Base-by-base conservation (phyloP, 2,797 vertebrate species). In the Acomys russatus region DNA sequence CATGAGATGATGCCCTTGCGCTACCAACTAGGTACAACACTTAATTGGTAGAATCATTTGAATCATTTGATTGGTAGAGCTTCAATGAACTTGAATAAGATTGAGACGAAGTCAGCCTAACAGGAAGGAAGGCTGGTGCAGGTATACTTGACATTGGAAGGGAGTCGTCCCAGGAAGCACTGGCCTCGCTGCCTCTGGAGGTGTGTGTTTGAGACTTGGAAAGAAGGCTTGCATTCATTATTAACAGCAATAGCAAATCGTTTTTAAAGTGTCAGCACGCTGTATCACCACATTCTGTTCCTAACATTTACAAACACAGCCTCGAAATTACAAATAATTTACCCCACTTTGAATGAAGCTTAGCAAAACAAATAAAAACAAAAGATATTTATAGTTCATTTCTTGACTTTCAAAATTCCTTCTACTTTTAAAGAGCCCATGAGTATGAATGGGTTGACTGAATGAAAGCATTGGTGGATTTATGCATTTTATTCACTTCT, bases 251-350 rank as follows among this genome's bases (percentile, higher is more conserved):
- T 97, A 96, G 95, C 84, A 96, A 96, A 86, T 86, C 95, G 33
- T 78, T 66, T 54, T 68, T 85, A 83, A 96, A 94, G 94, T 97
- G 96, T 94, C 85, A 96, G 96, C 93, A 97, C 83, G 61, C 95
- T 96, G 88, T 96, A 97, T 95, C 93, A 91, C 88, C 96, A 97
- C 95, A 97, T 95, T 96, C 97, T 98, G 96, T 97, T 97, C 89
- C 88, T 94, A 96, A 95, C 76, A 86, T 95, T 97, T 97, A 96
- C 96, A 96, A 97, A 97, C 94, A 96, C 25, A 92, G 79, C 90
- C 56, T 94, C 73, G 68, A 96, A 85, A 92, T 49, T 83, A 94
- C 94, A 97, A 96, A 94, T 97, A 94, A 96, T 97, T 95, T 97
- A 90, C 49, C 44, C 66, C 54, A 56, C 83, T 88, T 93, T 63